These are phyloP conservation scores for Rhombomys opimus DNA, from an alignment of 2,113 vertebrate species.

Conservation along the genomic window DNA sequence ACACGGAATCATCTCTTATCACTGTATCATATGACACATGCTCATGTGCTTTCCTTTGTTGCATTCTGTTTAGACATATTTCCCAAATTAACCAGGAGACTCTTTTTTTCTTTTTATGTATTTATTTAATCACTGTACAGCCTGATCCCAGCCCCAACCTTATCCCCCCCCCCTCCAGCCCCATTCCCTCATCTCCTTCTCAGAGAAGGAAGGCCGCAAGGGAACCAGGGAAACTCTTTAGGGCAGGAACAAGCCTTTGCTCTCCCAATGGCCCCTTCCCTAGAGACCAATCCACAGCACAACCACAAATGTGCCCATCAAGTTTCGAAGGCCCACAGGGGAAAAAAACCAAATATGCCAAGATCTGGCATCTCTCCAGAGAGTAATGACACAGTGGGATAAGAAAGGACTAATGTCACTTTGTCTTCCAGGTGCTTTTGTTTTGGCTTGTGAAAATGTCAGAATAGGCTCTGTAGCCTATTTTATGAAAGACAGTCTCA, in stretches of 20 bases:
- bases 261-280: not conserved
- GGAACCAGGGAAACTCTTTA: not conserved
- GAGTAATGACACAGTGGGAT: not conserved
- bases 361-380: not conserved
- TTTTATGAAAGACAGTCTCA: not conserved
- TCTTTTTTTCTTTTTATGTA: not conserved
- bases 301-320: not conserved
- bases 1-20: not conserved
- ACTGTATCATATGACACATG: not conserved
- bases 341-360: not conserved
- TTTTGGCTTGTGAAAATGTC: not conserved
- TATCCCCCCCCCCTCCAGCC: no score
- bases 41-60: not conserved
- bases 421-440: not conserved
- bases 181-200: no score
- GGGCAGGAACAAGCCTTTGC: not conserved
- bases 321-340: not conserved
- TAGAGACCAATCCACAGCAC: not conserved
- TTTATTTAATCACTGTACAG: no score
- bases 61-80: not conserved
- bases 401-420: not conserved
- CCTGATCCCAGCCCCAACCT: no score
- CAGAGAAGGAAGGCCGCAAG: no score
- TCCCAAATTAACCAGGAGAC: not conserved
- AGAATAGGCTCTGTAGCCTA: not conserved